Evolutionary conservation across 2,888 invertebrate genomes (phyloP), one percentile per base, ranked within the genome.

Genomic region (Anticlea derivata): DNA sequence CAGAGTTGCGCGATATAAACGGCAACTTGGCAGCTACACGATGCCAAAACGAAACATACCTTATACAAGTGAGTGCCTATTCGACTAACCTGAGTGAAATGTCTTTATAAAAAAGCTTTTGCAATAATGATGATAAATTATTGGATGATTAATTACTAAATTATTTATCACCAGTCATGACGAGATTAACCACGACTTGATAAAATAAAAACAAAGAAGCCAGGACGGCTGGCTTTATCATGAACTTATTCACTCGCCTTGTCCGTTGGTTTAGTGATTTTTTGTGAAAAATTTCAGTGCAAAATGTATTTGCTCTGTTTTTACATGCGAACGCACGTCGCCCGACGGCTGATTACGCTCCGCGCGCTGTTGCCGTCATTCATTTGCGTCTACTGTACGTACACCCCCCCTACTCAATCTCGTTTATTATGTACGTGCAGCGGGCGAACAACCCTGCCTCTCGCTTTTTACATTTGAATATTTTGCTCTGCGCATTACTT

Each of bases 381-480:
- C 87, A 87, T 86, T 88, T 84, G 80, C 75, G 80, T 80, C 78
- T 78, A 73, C 63, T 61, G 74, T 66, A 72, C 83, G 73, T n/a
- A n/a, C n/a, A n/a, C n/a, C 75, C 79, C 78, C 83, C 82, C 83
- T 78, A 80, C 86, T 87, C 87, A 85, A 86, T 86, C 84, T 86
- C 82, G 82, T 87, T 86, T 82, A 87, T 88, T 86, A 87, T 83
- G 80, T 82, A 82, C 86, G 80, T 78, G 82, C 82, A 81, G 63
- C 78, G 70, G 68, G 70, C 75, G 62, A 65, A 62, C 66, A 67
- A 56, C 65, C 69, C 76, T 70, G 74, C 75, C 75, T 72, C 78
- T 73, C 73, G 73, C 71, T 79, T 83, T 83, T 84, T 76, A 78
- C 76, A 84, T 82, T 79, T 78, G 75, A 78, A 83, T 83, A 81